Base-by-base conservation (phyloP, 1,140 invertebrate species). In the Phortica variegata region DNA sequence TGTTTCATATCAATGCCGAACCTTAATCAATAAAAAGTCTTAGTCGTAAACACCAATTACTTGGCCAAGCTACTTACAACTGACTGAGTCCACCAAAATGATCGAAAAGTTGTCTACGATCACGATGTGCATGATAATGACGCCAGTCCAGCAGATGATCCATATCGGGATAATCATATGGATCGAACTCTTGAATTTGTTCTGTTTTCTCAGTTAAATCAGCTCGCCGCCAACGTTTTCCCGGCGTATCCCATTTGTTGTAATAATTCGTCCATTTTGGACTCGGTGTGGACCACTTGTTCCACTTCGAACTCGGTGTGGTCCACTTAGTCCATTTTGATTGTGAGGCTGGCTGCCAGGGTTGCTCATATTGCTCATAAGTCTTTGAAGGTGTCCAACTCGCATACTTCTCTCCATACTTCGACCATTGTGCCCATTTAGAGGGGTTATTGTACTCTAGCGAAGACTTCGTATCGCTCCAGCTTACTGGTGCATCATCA, bases 1-100 rank as follows among this genome's bases (percentile, higher is more conserved):
- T 62, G 61, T 36, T 69, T 74, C 1, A 74, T 43, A 45, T 73
- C 65, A 3, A 74, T 39, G 0, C 58, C 58, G 29, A 73, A 47
- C 0, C 69, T 73, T 15, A n/a, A n/a, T n/a, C n/a, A n/a, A n/a
- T n/a, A n/a, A n/a, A n/a, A n/a, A n/a, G n/a, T n/a, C n/a, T n/a
- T n/a, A n/a, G 2, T 13, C 12, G 6, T 9, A 10, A 5, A 2
- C 0, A 7, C 16, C 3, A 15, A 2, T 20, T 18, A 3, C n/a
- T 0, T n/a, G 9, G 13, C 3, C 1, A 3, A 5, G 13, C 3
- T 44, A 68, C 60, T 16, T 19, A 73, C 70, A 66, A 23, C 5
- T 40, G 42, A 34, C 58, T 66, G 1, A 73, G 40, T 26, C 61
- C 54, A 23, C 29, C 54, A 13, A 73, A 60, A 0, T 49, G 56